phyloP scores from a whole-genome alignment of 2,113 vertebrate genomes.

The Brachionichthys hirsutus region DNA sequence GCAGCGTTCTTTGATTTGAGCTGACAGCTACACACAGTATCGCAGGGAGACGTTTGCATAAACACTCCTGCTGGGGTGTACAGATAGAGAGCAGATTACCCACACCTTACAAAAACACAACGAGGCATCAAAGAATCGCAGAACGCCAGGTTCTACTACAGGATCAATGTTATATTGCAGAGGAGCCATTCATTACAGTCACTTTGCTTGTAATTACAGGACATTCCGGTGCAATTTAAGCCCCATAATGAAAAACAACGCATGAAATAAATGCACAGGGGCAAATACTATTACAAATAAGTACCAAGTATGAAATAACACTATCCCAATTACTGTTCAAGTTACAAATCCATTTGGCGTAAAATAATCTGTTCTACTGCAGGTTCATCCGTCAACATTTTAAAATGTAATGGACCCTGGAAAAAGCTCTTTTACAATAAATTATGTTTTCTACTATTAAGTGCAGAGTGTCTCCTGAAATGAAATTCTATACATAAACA shows the following conservation, averaged over 20 bases:
- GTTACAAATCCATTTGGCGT: background rate
- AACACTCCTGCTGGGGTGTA: background rate
- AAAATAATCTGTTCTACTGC: background rate
- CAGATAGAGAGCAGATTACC: slow-evolving; percentile 4
- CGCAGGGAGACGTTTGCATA: slow-evolving; percentile 33
- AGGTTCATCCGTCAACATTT: background rate
- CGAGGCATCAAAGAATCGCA: background rate
- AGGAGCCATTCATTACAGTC: background rate
- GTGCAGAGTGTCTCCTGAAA: slow-evolving; percentile 2
- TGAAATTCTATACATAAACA: background rate
- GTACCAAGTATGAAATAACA: background rate
- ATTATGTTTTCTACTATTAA: background rate
- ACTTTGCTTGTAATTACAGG: background rate
- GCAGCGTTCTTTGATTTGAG: slow-evolving; percentile 30
- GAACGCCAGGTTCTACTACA: background rate
- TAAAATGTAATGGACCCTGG: slow-evolving; percentile 3
- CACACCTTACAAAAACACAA: slow-evolving; percentile 1
- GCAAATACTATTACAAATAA: background rate
- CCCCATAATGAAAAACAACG: background rate
- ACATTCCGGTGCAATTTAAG: background rate
- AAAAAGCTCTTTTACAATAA: no score
- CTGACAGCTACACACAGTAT: slow-evolving; percentile 38
- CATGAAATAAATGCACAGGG: background rate
- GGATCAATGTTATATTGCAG: background rate
- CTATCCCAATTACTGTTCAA: background rate